These are phyloP conservation scores for Pristionchus japonicus DNA, from an alignment of 2,888 invertebrate genomes.

Conservation along the genomic window DNA sequence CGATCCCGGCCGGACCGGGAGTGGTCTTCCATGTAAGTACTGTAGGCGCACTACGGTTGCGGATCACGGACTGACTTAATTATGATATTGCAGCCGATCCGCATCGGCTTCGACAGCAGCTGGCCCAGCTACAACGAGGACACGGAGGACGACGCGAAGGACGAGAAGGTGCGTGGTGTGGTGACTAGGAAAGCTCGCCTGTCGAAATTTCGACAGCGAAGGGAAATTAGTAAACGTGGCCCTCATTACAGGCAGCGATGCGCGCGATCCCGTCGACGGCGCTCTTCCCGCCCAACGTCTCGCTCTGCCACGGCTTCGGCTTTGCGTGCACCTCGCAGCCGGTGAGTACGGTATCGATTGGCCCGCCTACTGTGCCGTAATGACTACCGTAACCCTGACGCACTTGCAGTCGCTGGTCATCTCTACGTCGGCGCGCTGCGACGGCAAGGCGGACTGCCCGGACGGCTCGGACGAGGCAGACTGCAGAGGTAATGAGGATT, in stretches of 20 bases:
- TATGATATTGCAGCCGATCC: not conserved
- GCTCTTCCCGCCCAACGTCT: conserved; percentile 64
- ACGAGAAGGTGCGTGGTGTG: not conserved
- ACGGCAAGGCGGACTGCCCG: conserved; percentile 64
- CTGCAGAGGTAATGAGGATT: conserved; percentile 49
- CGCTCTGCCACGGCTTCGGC: conserved; percentile 66
- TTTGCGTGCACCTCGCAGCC: conserved; percentile 66
- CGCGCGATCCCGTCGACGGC: conserved; percentile 54
- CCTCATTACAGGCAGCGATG: not conserved
- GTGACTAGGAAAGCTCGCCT: not conserved
- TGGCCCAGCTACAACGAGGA: conserved; percentile 3
- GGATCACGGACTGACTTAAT: not conserved
- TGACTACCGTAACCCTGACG: not conserved
- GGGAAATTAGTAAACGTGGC: not conserved
- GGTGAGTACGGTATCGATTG: conserved; percentile 48
- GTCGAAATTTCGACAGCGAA: not conserved
- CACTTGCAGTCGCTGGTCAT: conserved; percentile 51
- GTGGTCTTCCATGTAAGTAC: conserved; percentile 7
- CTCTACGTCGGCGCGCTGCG: conserved; percentile 60
- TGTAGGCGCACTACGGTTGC: not conserved
- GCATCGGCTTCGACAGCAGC: not conserved
- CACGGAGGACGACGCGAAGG: not conserved
- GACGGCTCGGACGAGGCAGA: conserved; percentile 65
- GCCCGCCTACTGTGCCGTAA: not conserved
- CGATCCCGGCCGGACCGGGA: not conserved